Conservation (phyloP, 2,888 invertebrate species). For the Gastrophysa polygoni region DNA sequence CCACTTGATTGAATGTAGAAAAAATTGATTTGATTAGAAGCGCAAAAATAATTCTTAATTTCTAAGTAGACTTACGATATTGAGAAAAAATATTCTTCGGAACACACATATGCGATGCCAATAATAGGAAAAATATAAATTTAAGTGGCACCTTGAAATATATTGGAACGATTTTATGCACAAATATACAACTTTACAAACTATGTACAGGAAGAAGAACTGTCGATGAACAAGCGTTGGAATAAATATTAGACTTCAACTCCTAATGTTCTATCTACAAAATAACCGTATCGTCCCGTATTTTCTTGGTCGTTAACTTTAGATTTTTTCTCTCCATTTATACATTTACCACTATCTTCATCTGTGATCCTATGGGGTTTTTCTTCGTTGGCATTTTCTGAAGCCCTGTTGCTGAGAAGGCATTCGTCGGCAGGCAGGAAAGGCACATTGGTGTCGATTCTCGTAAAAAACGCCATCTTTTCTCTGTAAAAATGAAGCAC, state of each 20-base stretch:
- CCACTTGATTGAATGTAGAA: neutral
- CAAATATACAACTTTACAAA: slow-evolving; percentile 27
- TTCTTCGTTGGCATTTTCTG: slow-evolving; percentile 37
- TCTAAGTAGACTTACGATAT: neutral
- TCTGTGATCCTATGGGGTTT: slow-evolving; percentile 37
- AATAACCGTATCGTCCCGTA: slow-evolving; percentile 75
- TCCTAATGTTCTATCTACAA: slow-evolving; percentile 82
- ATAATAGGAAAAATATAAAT: neutral
- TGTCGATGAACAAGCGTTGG: slow-evolving; percentile 18
- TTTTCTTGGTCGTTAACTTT: slow-evolving; percentile 46
- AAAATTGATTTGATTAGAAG: too few species aligned
- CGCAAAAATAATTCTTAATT: neutral
- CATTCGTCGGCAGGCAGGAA: slow-evolving; percentile 73
- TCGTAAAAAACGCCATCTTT: slow-evolving; percentile 96
- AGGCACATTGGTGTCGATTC: slow-evolving; percentile 77
- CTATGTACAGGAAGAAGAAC: slow-evolving; percentile 19
- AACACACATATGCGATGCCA: slow-evolving; percentile 18
- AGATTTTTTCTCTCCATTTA: slow-evolving; percentile 58
- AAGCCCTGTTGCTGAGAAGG: slow-evolving; percentile 50
- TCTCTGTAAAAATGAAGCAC: slow-evolving; percentile 69
- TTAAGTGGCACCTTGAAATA: slow-evolving; percentile 20
- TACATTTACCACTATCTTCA: slow-evolving; percentile 48
- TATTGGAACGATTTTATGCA: slow-evolving; percentile 19
- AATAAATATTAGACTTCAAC: slow-evolving; percentile 74
- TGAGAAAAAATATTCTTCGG: slow-evolving; percentile 6